Evolutionary conservation across 2,888 invertebrate genomes (phyloP).

Genomic region (Synanthedon myopaeformis): DNA sequence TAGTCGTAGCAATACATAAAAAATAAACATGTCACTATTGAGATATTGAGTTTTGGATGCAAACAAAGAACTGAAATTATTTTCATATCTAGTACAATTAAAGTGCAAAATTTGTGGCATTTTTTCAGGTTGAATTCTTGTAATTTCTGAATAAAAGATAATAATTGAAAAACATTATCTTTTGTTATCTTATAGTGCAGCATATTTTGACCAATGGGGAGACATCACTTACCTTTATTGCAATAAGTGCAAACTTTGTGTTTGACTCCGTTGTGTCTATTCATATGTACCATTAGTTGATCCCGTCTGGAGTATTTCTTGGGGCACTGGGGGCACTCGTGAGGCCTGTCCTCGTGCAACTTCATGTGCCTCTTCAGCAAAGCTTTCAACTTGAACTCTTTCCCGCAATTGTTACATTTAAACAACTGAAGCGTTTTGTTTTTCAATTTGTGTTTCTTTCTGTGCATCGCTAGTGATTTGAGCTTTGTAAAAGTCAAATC

Average conservation of each 20-base stretch:
- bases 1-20: too few relatives aligned
- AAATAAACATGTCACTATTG: too few relatives aligned
- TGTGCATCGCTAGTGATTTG: constrained; percentile 54
- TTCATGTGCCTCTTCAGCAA: constrained; percentile 60
- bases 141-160: too few relatives aligned
- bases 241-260: constrained; percentile 71
- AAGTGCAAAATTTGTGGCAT: too few relatives aligned
- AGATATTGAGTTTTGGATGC: too few relatives aligned
- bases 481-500: constrained; percentile 60
- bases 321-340: constrained; percentile 66
- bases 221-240: constrained; percentile 56
- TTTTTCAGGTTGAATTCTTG: too few relatives aligned
- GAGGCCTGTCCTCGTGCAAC: constrained; percentile 64
- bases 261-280: constrained; percentile 68
- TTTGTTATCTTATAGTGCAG: too few relatives aligned
- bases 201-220: too few relatives aligned
- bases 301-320: constrained; percentile 70
- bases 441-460: constrained; percentile 36
- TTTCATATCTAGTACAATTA: too few relatives aligned
- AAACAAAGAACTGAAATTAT: too few relatives aligned
- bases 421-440: constrained; percentile 29
- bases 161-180: too few relatives aligned
- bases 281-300: constrained; percentile 69
- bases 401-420: constrained; percentile 59
- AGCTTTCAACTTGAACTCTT: constrained; percentile 44